Base-by-base conservation (phyloP, 1,140 invertebrate genomes). In the Augochlora pura region DNA sequence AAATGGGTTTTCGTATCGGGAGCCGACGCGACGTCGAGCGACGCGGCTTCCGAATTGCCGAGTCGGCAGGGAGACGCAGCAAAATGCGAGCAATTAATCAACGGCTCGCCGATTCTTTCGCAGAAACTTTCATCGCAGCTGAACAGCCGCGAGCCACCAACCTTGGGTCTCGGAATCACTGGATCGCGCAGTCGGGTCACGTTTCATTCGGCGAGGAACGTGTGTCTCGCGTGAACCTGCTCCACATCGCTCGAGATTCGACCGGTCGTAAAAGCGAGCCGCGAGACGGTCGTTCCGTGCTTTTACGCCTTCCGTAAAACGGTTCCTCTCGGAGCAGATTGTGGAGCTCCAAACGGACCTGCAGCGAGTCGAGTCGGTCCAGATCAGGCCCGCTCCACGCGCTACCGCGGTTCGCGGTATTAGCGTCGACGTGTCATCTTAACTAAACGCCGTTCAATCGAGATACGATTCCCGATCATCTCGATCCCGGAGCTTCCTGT, bases 251-350 rank as follows among this genome's bases (percentile, higher is more conserved):
- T 77, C 64, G 71, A 39, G 57, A 77, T 85, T 85, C 82, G 78
- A 69, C 68, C 79, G 23, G 39, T 81, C 78, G 84, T 85, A 70
- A 66, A 63, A 85, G 54, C 67, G 68, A 60, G 39, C 65, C 64
- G 70, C 69, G 63, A 60, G 67, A 67, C 65, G 72, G 60, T 84
- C 68, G 83, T 81, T 79, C 52, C 68, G 60, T 62, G 75, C 75
- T 23, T 82, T 85, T 85, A 85, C 83, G 75, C 65, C 74, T 67
- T 71, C 66, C 78, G 71, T 80, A 83, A 86, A 87, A 81, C 83
- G 80, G 77, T 72, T 80, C 49, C 80, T 59, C 71, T 68, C 65
- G 21, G 57, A 70, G 39, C 18, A 81, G 77, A 81, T 85, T 79
- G 86, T 82, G 63, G 64, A 63, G 63, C 57, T 18, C 38, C 16